phyloP scores from a whole-genome alignment of 2,797 vertebrate species.

The Sylvilagus floridanus region DNA sequence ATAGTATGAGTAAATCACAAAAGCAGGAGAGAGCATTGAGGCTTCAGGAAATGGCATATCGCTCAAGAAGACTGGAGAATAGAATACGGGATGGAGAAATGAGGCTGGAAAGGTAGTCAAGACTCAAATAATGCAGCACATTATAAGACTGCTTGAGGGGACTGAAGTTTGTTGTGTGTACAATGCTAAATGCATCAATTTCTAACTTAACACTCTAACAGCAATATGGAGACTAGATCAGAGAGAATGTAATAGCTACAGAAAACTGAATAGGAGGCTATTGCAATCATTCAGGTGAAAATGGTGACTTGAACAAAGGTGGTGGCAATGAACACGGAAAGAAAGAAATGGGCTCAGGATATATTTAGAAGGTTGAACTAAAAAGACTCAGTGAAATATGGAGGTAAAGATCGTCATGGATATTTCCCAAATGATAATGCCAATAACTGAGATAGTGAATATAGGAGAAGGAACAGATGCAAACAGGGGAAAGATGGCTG shows the following conservation, averaged over 20 bases:
- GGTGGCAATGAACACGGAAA: neutral
- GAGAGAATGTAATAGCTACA: neutral
- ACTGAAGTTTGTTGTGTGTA: neutral
- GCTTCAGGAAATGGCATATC: neutral
- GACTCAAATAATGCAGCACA: neutral
- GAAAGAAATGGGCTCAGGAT: neutral
- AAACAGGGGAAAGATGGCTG: neutral
- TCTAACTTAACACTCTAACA: neutral
- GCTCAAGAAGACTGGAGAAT: neutral
- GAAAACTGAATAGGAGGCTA: neutral
- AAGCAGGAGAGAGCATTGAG: neutral
- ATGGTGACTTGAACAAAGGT: neutral
- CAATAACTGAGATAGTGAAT: neutral
- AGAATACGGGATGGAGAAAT: neutral
- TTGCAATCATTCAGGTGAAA: constrained; percentile 3
- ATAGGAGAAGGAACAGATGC: neutral
- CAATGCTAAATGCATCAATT: neutral
- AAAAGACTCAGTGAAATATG: neutral
- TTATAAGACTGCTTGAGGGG: neutral
- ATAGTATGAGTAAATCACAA: neutral
- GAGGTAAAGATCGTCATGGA: neutral
- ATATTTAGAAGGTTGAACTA: neutral
- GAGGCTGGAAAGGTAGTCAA: neutral
- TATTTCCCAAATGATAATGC: neutral
- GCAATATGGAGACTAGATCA: neutral